These are phyloP conservation scores for Vollenhovia emeryi DNA, from an alignment of 1,140 invertebrate genomes.

Conservation along the genomic window DNA sequence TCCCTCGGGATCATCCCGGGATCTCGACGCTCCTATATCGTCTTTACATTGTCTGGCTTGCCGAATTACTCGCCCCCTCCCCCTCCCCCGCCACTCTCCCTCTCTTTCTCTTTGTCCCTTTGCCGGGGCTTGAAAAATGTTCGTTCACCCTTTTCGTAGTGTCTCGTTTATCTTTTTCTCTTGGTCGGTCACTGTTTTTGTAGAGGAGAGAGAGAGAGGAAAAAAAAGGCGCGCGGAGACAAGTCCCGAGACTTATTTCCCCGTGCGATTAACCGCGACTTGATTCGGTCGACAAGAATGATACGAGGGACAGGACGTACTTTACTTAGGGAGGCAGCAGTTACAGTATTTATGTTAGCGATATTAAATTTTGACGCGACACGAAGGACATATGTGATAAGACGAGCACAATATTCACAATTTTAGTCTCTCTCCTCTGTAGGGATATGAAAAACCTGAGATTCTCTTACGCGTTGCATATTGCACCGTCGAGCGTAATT, in stretches of 20 bases:
- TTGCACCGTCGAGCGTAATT: slow-evolving; percentile 21
- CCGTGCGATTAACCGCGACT: background rate
- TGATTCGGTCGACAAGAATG: background rate
- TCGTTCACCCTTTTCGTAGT: slow-evolving; percentile 9
- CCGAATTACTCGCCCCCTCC: slow-evolving; percentile 53
- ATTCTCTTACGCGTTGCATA: background rate
- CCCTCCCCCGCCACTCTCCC: background rate
- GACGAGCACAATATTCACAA: background rate
- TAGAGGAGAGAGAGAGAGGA: too few relatives aligned
- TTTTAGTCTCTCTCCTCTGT: background rate
- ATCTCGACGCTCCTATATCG: slow-evolving; percentile 57
- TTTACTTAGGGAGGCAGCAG: background rate
- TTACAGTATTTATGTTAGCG: background rate
- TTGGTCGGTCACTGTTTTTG: slow-evolving; percentile 1
- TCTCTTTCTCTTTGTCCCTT: background rate
- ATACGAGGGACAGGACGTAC: background rate
- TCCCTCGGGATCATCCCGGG: slow-evolving; percentile 77
- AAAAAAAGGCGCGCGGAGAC: background rate
- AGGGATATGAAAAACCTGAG: background rate
- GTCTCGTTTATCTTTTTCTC: slow-evolving; percentile 36
- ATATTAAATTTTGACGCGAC: background rate
- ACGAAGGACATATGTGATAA: background rate
- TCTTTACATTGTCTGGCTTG: slow-evolving; percentile 46
- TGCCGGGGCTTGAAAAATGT: slow-evolving; percentile 14
- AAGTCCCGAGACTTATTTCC: background rate